These are phyloP conservation scores for Campoletis raptor DNA, from an alignment of 2,888 invertebrate genomes.

Conservation along the genomic window DNA sequence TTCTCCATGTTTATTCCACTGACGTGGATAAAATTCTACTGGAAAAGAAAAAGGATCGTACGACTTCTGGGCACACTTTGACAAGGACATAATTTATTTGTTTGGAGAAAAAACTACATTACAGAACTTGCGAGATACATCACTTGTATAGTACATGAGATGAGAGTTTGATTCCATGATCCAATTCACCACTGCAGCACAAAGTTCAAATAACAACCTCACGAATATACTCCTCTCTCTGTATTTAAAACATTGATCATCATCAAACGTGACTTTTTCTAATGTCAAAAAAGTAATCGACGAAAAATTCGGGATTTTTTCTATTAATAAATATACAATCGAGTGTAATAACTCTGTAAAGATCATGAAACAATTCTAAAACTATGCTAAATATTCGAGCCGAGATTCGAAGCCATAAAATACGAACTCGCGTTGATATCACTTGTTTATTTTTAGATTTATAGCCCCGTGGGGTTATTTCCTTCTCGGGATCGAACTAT, in stretches of 20 bases:
- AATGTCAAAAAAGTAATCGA: neutral
- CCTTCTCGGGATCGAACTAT: slow-evolving; percentile 1
- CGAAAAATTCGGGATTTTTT: neutral
- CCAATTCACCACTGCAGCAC: neutral
- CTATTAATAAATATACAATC: neutral
- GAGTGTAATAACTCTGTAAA: neutral
- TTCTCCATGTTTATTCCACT: slow-evolving; percentile 22
- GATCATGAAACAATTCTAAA: slow-evolving; percentile 18
- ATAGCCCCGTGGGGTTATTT: slow-evolving; percentile 49
- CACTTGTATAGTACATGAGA: neutral
- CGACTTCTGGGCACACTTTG: slow-evolving; percentile 6
- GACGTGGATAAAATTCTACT: slow-evolving; percentile 38
- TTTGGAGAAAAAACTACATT: neutral
- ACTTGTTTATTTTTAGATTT: slow-evolving; percentile 36
- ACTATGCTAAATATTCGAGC: slow-evolving; percentile 30
- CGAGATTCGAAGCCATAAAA: slow-evolving; percentile 5
- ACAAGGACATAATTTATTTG: slow-evolving; percentile 23
- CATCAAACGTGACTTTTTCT: neutral
- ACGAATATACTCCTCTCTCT: neutral
- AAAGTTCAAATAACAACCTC: neutral
- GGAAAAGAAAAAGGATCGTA: neutral
- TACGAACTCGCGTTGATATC: slow-evolving; percentile 32
- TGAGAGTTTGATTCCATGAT: neutral
- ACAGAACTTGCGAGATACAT: neutral
- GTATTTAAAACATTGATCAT: neutral